Evolutionary conservation across 2,797 vertebrate genomes (phyloP), one percentile per base, ranked within the genome.

Genomic region (Hybognathus amarus): DNA sequence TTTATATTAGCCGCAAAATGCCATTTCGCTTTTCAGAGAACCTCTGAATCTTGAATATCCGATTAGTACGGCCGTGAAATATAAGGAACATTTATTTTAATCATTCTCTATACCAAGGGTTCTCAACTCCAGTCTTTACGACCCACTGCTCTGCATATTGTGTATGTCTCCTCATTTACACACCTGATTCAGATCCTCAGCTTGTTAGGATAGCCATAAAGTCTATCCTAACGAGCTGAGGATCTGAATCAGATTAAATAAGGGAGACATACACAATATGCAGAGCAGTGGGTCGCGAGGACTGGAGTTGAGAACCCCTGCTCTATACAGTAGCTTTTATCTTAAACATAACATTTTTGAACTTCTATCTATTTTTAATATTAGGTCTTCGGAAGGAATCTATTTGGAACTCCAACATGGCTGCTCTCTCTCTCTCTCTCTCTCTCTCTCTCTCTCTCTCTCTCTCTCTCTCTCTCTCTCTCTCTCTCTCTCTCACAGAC

Each of bases 1-100:
- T 84, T 88, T 82, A 76, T 59, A 85, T 83, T 71, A 74, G 88
- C 79, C 69, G 54, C 80, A 71, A 73, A 82, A 50, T 70, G 50
- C 56, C 69, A 74, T 45, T 83, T 83, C 77, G 47, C 6, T 40
- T 74, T 45, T 5, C 63, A 18, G 50, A 52, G 47, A 54, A 36
- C 47, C 11, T 64, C 18, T 54, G 67, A 64, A 81, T 82, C 27
- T 74, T 71, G 54, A 27, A 79, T 77, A 71, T 40, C 64, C 64
- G 17, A 47, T 54, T 30, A 77, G 52, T 67, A 40, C 27, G 50
- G 4, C 42, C 0, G 4, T 50, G 27, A 36, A 66, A 50, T 67
- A 52, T 50, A 33, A 7, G 30, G 63, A 7, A 4, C 4, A n/a
- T 9, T 4, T 66, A 52, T 52, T 13, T 17, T 17, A 50, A 66